Percentiles rank a stretch among this genome's conserved stretches.
These are phyloP conservation scores for Mus pahari DNA, from an alignment of 2,113 vertebrate species.

Conservation along the genomic window DNA sequence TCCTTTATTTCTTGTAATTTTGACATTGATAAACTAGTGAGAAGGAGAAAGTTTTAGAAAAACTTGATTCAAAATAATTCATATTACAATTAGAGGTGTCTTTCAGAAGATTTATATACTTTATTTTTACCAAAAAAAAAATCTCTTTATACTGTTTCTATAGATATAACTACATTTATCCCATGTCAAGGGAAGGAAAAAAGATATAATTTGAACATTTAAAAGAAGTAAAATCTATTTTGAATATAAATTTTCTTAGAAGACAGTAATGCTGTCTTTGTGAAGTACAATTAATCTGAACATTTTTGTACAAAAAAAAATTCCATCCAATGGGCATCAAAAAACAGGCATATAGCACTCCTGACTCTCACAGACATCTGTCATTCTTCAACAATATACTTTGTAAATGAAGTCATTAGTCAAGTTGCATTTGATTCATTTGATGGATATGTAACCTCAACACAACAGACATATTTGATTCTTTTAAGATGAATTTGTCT, in stretches of 20 bases:
- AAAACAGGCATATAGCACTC: background rate
- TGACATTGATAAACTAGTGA: background rate
- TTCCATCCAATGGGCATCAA: background rate
- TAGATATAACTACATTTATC: background rate
- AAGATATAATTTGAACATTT: background rate
- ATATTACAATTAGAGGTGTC: background rate
- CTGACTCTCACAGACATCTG: background rate
- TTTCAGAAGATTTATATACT: background rate
- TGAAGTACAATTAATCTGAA: background rate
- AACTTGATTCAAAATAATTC: background rate
- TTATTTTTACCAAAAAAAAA: background rate
- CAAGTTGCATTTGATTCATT: slow-evolving; percentile 22
- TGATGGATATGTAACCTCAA: background rate
- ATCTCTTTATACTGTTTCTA: background rate
- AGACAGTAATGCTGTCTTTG: background rate
- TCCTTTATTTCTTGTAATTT: background rate
- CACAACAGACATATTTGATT: background rate
- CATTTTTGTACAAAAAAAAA: background rate
- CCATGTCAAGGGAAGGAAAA: background rate
- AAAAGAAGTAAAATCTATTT: background rate
- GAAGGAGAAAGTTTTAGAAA: background rate
- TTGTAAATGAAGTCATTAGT: slow-evolving; percentile 16
- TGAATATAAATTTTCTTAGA: background rate
- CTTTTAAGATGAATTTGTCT: slow-evolving; percentile 49
- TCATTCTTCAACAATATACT: slow-evolving; percentile 2